Base-by-base conservation (phyloP, 2,888 invertebrate species). In the Aquatica leii region DNA sequence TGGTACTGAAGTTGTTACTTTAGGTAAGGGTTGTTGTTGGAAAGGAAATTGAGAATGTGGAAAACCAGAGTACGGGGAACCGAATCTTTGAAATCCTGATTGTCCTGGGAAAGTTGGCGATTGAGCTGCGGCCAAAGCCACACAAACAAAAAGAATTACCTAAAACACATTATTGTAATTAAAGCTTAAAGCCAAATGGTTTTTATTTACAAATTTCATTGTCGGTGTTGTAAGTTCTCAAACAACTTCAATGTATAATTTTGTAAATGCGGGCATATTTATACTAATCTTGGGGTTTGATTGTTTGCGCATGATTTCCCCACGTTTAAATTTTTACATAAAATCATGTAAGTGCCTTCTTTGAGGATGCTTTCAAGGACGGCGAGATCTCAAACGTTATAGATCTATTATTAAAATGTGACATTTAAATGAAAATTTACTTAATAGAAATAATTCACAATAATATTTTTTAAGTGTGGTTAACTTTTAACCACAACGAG, bases 381-480 rank as follows among this genome's bases (percentile, higher is more conserved):
- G 46, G 18, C 18, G 11, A n/a, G 18, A 46, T 46, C 18, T 46
- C 18, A 18, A 20, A 46, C 18, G 20, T 18, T 46, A 18, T 20
- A 46, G 18, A 18, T 46, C 17, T 18, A 17, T 46, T 46, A 46
- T 18, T 24, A 46, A 46, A 15, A 46, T 46, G 18, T 46, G 46
- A 46, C 46, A 46, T 46, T 46, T 46, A 46, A 46, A 37, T 37
- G 11, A 46, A 20, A 46, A 18, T 46, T 20, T 24, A 24, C 24
- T 24, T 24, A 24, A 6, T 2, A 24, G 2, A 6, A 24, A 24
- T 24, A 4, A 4, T 24, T 24, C 6, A 24, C 24, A 6, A 6
- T 6, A 24, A 24, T 24, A 24, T 4, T 24, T 24, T 24, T 24
- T 24, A 24, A 4, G 24, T 6, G 24, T 24, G 24, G 24, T 4